Evolutionary conservation across 2,797 vertebrate genomes (phyloP).

Genomic region (Esox masquinongy): DNA sequence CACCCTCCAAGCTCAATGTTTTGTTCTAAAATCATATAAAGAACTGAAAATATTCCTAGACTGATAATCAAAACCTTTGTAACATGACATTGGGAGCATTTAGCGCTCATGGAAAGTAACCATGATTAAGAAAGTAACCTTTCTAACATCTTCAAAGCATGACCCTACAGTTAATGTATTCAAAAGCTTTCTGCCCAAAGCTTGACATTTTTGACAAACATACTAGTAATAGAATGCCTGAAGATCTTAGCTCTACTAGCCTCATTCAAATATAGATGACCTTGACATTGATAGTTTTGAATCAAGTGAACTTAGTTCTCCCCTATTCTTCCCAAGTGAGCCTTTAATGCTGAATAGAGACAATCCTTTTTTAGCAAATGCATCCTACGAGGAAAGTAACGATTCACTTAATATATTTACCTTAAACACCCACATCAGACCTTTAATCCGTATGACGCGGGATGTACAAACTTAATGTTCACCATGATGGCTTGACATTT

Average conservation of each 20-base stretch:
- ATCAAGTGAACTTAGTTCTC: neutral
- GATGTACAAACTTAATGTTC: neutral
- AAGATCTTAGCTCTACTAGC: neutral
- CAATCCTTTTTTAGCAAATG: neutral
- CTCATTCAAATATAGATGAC: neutral
- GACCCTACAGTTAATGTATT: neutral
- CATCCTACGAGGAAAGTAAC: neutral
- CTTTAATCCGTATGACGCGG: neutral
- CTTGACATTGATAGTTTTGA: neutral
- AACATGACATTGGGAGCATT: neutral
- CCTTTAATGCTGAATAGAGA: constrained; percentile 21
- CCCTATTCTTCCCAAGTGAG: neutral
- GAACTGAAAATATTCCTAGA: neutral
- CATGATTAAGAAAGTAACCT: neutral
- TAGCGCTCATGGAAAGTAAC: neutral
- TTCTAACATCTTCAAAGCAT: neutral
- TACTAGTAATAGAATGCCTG: neutral
- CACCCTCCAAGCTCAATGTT: neutral
- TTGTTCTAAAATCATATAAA: neutral
- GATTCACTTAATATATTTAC: neutral
- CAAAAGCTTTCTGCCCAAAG: neutral
- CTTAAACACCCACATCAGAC: neutral
- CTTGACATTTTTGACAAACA: neutral
- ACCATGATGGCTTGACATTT: neutral
- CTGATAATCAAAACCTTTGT: neutral